Evolutionary conservation across 2,113 vertebrate genomes (phyloP).

Genomic region (Crypturellus undulatus): DNA sequence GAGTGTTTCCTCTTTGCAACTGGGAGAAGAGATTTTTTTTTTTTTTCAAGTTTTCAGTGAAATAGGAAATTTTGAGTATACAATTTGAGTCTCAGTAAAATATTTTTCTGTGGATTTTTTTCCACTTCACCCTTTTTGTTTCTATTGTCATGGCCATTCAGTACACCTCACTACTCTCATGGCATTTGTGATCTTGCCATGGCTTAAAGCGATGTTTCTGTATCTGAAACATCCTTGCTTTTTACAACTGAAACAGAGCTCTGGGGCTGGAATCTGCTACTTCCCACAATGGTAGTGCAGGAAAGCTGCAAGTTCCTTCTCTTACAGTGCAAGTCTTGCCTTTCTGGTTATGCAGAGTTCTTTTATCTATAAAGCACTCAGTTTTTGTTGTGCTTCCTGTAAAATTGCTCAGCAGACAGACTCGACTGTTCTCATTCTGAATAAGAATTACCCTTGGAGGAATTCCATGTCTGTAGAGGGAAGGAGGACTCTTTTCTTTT

Average conservation of each 20-base stretch:
- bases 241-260: background rate
- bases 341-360: background rate
- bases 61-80: constrained; percentile 8
- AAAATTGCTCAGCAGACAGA: background rate
- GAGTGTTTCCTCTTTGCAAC: background rate
- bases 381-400: background rate
- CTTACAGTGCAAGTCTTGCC: background rate
- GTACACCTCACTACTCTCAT: background rate
- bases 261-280: background rate
- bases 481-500: background rate
- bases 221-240: background rate
- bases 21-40: background rate
- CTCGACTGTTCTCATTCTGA: background rate
- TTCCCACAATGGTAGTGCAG: background rate
- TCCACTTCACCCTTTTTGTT: background rate
- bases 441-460: background rate
- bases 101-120: background rate
- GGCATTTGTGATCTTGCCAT: background rate
- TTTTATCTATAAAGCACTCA: background rate
- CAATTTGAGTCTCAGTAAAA: background rate
- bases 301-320: background rate
- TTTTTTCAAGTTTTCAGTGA: background rate
- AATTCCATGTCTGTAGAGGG: background rate
- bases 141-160: background rate
- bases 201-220: background rate